Base-by-base conservation (phyloP, 1,140 invertebrate genomes). In the Pogonomyrmex barbatus region DNA sequence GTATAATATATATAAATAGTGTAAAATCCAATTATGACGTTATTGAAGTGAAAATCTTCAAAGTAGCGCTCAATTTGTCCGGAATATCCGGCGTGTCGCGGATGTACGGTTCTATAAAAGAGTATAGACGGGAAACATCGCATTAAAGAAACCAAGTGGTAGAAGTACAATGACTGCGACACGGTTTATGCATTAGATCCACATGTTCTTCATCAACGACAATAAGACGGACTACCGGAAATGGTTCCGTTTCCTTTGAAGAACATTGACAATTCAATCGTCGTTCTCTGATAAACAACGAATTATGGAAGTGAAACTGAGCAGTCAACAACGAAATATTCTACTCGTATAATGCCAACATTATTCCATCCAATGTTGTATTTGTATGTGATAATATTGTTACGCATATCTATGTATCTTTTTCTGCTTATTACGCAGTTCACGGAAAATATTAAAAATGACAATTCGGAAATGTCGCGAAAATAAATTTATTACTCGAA, bases 131-230 rank as follows among this genome's bases (percentile, higher is more conserved):
- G 81, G 90, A 93, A 93, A 84, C 60, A 83, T 58, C 12, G 87
- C 90, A 92, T 93, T 91, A 92, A 92, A 90, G 91, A 88, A 93
- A 91, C 91, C 93, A 91, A 90, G 86, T 81, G 88, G 88, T 73
- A 70, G 68, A 87, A 45, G 85, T 58, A 88, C 90, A 83, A 92
- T 89, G 89, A 90, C 86, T 90, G 85, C 17, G 73, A 94, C 93
- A 94, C 76, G 93, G 84, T 94, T 94, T 92, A 91, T 94, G 92
- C 93, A 94, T 94, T 94, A 94, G 91, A 93, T 91, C 85, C 90
- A 93, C 91, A 88, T 92, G 93, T 93, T 93, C 91, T 92, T 93
- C 90, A 90, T 93, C 91, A 93, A 89, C 87, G 90, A 92, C 91
- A 93, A 93, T 93, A 93, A 92, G 87, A 65, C 85, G 86, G 54